Evolutionary conservation across 2,113 vertebrate genomes (phyloP), one percentile per base, ranked within the genome.

Genomic region (Notarius quadriscutis): DNA sequence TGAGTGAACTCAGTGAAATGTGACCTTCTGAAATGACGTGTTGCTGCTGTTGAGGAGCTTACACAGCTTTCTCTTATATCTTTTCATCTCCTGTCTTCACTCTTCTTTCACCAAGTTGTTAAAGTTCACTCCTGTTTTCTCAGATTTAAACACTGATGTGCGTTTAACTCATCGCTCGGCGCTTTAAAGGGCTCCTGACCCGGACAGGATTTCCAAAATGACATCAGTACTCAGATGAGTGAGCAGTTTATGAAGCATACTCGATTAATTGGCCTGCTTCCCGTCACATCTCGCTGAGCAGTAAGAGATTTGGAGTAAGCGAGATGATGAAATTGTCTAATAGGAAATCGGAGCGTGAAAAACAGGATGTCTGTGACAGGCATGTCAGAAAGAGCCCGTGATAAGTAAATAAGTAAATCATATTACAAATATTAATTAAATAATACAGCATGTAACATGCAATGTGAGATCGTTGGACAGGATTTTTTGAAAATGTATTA

Each of bases 161-260:
- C 41, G 25, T 72, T 86, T 80, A 72, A 83, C 67, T 86, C 80
- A 90, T 91, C 89, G 90, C 87, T 84, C 27, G 27, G 80, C 87
- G 88, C 86, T 89, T 90, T 92, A 30, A 88, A 48, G 87, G 20
- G 63, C 84, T 82, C 58, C 72, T 53, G 72, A 83, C 87, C 84
- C 11, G 87, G 27, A 84, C 75, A 90, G 58, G 86, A 65, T 92
- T 92, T 94, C 90, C 92, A 92, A 86, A 87, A 58, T 92, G 89
- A 91, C 91, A 88, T 92, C 87, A 92, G 82, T 48, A 84, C 57
- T 89, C 84, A 84, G 79, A 75, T 67, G 65, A 86, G 84, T 89
- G 81, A 84, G 74, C 65, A 75, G 84, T 89, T 87, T 60, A 72
- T 57, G 65, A 83, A n/a, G 20, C 57, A 25, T 58, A 63, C 83